Evolutionary conservation across 2,113 vertebrate species (phyloP), one percentile per base, ranked within the genome.

Genomic region (Nycticorax nycticorax): DNA sequence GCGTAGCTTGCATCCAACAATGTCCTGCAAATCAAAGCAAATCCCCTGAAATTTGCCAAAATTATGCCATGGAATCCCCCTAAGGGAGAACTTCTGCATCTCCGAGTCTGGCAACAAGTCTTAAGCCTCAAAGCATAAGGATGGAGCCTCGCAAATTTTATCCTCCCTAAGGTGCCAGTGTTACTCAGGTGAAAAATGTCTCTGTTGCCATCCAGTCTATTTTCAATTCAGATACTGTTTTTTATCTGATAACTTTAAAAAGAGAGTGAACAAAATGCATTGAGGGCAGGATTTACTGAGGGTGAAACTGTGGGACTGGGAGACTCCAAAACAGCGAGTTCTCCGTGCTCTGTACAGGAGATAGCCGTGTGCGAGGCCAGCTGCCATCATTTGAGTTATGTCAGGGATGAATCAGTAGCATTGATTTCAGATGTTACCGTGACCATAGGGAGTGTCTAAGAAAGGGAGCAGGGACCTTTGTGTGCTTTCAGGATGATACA

Each of bases 321-420:
- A 35, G 15, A 20, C 18, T 50, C 68, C 30, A 16, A 52, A 56
- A 12, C 0, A 17, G 13, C 0, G 48, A 56, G 19, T 8, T 84
- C 26, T 30, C 33, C 1, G 0, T 7, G 45, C 19, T 52, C 56
- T 12, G 20, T 14, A 5, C 7, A 8, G 67, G 67, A 47, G 35
- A 62, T 11, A n/a, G 1, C 67, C 4, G 0, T 5, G 39, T 12
- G 22, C 37, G 33, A 23, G 55, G 56, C 28, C 76, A 53, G 66
- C 47, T 32, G 39, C 69, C 57, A 28, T 35, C 56, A 27, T 22
- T 14, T 10, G 37, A 78, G n/a, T 45, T 39, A 19, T 35, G 24
- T 9, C 33, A 14, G 33, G 50, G 73, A 64, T 64, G 62, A 88
- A 69, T 59, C 14, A 69, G 43, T n/a, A 33, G 41, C 80, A 47